Evolutionary conservation across 2,113 vertebrate species (phyloP), one percentile per base, ranked within the genome.

Genomic region (Mystacornis crossleyi): DNA sequence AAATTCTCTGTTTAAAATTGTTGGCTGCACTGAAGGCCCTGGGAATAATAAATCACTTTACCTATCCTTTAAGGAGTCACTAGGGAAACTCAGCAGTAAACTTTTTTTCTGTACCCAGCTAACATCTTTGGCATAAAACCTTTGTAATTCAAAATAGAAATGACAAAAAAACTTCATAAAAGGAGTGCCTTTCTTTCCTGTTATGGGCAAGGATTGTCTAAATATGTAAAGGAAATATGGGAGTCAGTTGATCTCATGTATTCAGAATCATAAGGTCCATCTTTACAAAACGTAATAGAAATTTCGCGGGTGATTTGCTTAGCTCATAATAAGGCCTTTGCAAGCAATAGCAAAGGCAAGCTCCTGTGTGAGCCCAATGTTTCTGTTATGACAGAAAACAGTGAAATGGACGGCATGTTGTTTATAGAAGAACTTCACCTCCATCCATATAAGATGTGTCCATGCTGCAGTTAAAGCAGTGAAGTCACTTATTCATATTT

Each of bases 391-490:
- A 29, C 24, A 43, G 34, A 19, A 80, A 86, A 74, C 53, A 60
- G 33, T 6, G 43, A 29, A 91, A 43, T 2, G 6, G 25, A 20
- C 2, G 50, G 66, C 47, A 45, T 65, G 18, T 18, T 74, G 15
- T 51, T 87, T n/a, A 13, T 2, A 55, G 53, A 48, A 26, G 21
- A n/a, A 14, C 24, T 47, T 38, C 78, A 71, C 26, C 62, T 42
- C 13, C 9, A 12, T 4, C 40, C 5, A 4, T 7, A 3, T 10
- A 53, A 88, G 18, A 42, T 3, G 13, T 0, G 4, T 8, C 12
- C 16, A 16, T 9, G 40, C 47, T 60, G 64, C 36, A 43, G 36
- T 31, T 81, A 65, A 69, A 2, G 0, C n/a, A n/a, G 21, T 18
- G 43, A 81, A 50, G 25, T n/a, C 20, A 42, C 38, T 47, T 16